Percentiles rank a stretch among this genome's conserved stretches.
These are phyloP conservation scores for Sesamia nonagrioides DNA, from an alignment of 1,140 invertebrate genomes.

Conservation along the genomic window DNA sequence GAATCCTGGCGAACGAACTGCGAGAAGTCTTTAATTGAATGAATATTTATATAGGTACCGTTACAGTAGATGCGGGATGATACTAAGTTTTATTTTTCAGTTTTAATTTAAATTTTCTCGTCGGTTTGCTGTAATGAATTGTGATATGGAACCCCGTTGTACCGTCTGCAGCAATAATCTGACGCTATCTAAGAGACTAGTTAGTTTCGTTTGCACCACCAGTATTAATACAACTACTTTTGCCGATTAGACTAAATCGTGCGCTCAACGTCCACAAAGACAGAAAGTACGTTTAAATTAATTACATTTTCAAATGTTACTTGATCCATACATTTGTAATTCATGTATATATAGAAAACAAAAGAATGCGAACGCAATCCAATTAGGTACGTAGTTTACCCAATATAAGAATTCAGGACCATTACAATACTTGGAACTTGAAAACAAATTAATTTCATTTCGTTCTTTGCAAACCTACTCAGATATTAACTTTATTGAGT, in stretches of 20 bases:
- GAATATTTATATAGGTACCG: not conserved
- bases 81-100: too few relatives aligned
- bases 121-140: too few relatives aligned
- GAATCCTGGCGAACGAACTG: not conserved
- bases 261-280: not conserved
- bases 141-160: too few relatives aligned
- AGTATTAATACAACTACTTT: too few relatives aligned
- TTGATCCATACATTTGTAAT: constrained; percentile 15
- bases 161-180: too few relatives aligned
- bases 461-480: not conserved
- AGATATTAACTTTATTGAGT: not conserved
- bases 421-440: constrained; percentile 28
- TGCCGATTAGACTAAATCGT: not conserved
- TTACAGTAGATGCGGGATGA: too few relatives aligned
- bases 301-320: constrained; percentile 19
- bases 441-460: constrained; percentile 49
- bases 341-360: constrained; percentile 17
- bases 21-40: constrained; percentile 30
- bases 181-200: too few relatives aligned
- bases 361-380: constrained; percentile 37
- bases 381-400: constrained; percentile 37
- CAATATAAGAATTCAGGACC: constrained; percentile 34
- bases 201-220: too few relatives aligned
- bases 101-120: too few relatives aligned
- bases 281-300: constrained; percentile 7